A percentile compares a stretch with the other conserved stretches of the same genome.
Conservation (phyloP, 2,113 vertebrate genomes). For the Grallaria varia region DNA sequence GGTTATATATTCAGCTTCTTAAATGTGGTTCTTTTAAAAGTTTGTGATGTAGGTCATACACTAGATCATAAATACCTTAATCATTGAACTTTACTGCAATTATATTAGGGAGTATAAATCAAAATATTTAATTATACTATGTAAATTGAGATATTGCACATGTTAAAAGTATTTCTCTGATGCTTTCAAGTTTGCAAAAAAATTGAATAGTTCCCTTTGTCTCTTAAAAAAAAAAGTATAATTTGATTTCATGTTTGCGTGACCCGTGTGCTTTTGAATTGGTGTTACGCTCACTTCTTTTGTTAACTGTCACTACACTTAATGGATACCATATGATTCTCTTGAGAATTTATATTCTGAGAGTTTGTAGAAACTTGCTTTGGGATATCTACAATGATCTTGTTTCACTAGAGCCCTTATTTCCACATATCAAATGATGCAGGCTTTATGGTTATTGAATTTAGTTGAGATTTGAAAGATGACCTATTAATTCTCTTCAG, state of each 20-base stretch:
- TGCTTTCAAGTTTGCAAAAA: not conserved
- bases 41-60: not conserved
- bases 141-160: not conserved
- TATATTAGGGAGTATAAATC: not conserved
- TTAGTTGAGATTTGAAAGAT: not conserved
- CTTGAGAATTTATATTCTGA: not conserved
- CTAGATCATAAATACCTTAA: not conserved
- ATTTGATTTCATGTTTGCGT: not conserved
- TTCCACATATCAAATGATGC: not conserved
- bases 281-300: not conserved
- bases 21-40: not conserved
- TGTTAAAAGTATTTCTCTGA: not conserved
- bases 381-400: not conserved
- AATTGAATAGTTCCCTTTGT: not conserved
- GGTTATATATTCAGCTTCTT: not conserved
- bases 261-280: not conserved
- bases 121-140: not conserved
- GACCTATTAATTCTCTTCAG: not conserved
- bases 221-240: not conserved
- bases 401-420: not conserved
- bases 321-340: not conserved
- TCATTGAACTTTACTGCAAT: not conserved
- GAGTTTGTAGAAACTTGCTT: not conserved
- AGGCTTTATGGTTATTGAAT: not conserved
- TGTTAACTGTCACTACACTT: not conserved